Base-by-base conservation (phyloP, 2,888 invertebrate genomes). In the Phrixothrix hirtus region DNA sequence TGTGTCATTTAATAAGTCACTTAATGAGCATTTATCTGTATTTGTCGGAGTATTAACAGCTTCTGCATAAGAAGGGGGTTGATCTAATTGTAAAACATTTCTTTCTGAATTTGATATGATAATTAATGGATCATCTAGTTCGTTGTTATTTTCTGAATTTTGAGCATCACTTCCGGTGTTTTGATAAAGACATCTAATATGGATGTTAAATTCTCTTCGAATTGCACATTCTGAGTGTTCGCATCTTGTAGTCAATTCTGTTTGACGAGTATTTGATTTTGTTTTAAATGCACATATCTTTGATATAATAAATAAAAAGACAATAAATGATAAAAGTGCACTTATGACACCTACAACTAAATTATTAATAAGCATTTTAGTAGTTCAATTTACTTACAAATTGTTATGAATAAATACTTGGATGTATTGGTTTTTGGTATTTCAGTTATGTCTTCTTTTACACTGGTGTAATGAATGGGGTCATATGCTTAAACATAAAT, bases 211-310 rank as follows among this genome's bases (percentile, higher is more conserved):
- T 12, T 55, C 42, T 15, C 55, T 29, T 27, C 55, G 16, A 15
- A 55, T 47, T 17, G 43, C 47, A 11, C 55, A 55, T 30, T 51
- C 46, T 2, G 55, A 47, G 13, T 55, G 55, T 15, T 43, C 46
- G 30, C 37, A 46, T 2, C 12, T 35, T 9, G 11, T 16, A 2
- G 26, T 7, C 2, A 10, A 25, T 12, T 25, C 11, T 5, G 0
- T 27, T 11, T 12, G 10, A 15, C 36, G 15, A 6, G 17, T 6
- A 25, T 10, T 10, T 13, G 63, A 59, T 41, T 73, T 74, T 48
- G 71, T 74, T 11, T 72, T 73, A 46, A 73, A 71, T 21, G 73
- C 67, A 45, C 74, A 68, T 17, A 75, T 65, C 59, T 71, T 72
- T 4, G 73, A 72, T 25, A 74, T 64, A 10, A 75, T 71, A 11